phyloP scores from a whole-genome alignment of 30 jellyfish, hydroid and myxozoan genomes.

The Nemopilema nomurai region DNA sequence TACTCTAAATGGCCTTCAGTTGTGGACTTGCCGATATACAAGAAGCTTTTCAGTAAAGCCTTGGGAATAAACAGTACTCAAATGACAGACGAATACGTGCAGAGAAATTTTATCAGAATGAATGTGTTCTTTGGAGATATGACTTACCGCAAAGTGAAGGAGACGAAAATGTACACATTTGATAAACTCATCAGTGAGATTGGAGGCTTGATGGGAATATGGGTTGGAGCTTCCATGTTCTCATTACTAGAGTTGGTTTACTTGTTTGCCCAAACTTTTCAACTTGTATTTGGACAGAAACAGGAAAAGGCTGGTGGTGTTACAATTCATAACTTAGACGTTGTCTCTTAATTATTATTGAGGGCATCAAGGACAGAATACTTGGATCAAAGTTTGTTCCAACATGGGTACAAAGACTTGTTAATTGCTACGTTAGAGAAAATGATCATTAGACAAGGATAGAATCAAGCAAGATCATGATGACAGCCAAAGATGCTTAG shows the following conservation, averaged over 20 bases:
- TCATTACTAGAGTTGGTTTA: constrained; percentile 32
- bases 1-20: constrained; percentile 63
- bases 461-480: no score
- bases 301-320: no score
- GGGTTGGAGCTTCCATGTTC: constrained; percentile 71
- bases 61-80: constrained; percentile 9
- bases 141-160: constrained; percentile 18
- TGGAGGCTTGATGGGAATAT: constrained; percentile 72
- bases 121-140: constrained; percentile 15
- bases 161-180: constrained; percentile 12
- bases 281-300: no score
- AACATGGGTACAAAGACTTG: no score
- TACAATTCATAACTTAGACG: no score
- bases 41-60: constrained; percentile 23
- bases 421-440: no score
- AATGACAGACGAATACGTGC: constrained; percentile 36
- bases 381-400: no score
- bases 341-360: no score
- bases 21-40: constrained; percentile 14
- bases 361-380: no score
- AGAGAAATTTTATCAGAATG: constrained; percentile 24
- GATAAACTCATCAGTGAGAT: constrained; percentile 30
- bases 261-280: background rate
- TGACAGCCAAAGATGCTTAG: no score
- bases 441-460: no score